Conservation (phyloP, 2,797 vertebrate species). For the Aselliscus stoliczkanus region DNA sequence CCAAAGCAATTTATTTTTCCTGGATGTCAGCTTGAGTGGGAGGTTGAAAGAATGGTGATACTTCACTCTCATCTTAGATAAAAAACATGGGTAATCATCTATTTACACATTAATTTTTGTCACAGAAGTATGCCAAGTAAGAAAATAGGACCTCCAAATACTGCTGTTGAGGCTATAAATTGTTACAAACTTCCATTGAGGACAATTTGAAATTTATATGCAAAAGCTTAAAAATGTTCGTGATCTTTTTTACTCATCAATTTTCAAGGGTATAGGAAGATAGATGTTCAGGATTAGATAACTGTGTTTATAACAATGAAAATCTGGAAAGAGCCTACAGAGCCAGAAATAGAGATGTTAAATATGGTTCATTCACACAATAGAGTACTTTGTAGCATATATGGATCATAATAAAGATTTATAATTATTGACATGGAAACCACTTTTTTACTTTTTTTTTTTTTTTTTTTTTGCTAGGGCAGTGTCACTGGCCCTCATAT, state of each 20-base stretch:
- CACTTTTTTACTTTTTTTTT: background rate
- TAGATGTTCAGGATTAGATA: background rate
- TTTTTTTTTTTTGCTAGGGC: too few relatives aligned
- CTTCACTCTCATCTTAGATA: background rate
- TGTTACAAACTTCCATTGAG: background rate
- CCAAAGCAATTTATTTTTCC: background rate
- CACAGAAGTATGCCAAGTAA: background rate
- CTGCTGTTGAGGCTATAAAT: background rate
- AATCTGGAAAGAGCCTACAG: background rate
- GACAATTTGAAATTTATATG: background rate
- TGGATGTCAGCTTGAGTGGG: conserved; percentile 2
- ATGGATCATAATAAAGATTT: background rate
- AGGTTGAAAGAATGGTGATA: background rate
- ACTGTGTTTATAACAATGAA: background rate
- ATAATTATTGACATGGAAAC: background rate
- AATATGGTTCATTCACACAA: background rate
- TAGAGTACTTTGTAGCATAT: background rate
- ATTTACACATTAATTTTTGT: conserved; percentile 13
- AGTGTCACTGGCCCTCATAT: too few relatives aligned
- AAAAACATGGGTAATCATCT: background rate
- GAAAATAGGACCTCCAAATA: background rate
- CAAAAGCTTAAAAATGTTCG: conserved; percentile 26
- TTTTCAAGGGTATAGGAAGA: background rate
- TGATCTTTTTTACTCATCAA: background rate
- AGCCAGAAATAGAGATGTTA: background rate